Conservation (phyloP, 2,113 vertebrate genomes). For the Crocuta crocuta region DNA sequence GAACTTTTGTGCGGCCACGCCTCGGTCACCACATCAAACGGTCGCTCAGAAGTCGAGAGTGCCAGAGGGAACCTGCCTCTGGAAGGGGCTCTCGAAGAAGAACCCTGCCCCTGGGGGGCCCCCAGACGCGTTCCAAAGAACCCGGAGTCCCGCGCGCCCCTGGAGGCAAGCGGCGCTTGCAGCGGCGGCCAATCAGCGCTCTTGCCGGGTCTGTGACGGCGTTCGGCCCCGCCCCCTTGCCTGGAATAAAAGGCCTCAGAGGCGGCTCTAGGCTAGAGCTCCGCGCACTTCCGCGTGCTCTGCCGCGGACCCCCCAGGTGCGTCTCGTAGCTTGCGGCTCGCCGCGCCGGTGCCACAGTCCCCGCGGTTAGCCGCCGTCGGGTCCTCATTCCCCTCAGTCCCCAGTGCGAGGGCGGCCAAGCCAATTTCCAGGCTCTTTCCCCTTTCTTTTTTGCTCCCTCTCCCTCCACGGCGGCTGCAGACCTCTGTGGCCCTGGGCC, state of each 20-base stretch:
- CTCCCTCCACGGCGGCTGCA: accelerated
- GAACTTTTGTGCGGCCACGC: background rate
- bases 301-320: accelerated
- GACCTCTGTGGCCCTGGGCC: background rate
- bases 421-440: background rate
- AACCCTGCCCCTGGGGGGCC: accelerated
- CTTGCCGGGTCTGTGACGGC: background rate
- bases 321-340: accelerated
- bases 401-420: background rate
- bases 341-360: accelerated
- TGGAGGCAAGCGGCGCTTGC: background rate
- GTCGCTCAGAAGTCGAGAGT: accelerated
- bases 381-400: background rate
- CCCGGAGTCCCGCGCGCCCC: accelerated
- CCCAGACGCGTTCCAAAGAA: accelerated
- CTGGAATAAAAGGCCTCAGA: background rate
- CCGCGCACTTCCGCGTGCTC: background rate
- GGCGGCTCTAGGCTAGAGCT: accelerated
- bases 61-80: accelerated
- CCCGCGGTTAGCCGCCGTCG: background rate
- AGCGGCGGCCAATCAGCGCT: slow-evolving; percentile 68
- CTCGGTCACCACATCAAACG: background rate
- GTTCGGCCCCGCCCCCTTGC: slow-evolving; percentile 31
- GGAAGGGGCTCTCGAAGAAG: accelerated
- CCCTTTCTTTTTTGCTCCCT: accelerated